These are phyloP conservation scores for Cinara cedri DNA, from an alignment of 2,888 invertebrate species.

Conservation along the genomic window DNA sequence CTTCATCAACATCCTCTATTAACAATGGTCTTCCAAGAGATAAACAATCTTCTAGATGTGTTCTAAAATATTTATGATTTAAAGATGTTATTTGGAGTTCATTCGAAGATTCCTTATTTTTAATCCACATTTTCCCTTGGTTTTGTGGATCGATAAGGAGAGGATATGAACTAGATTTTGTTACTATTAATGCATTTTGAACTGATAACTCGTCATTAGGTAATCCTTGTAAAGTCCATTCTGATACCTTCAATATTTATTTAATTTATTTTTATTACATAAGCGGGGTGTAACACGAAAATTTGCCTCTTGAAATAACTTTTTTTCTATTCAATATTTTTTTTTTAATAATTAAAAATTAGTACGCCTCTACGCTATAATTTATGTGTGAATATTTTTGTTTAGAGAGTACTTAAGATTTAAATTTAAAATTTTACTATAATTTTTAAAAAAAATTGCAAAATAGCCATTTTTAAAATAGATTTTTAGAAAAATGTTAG, in stretches of 20 bases:
- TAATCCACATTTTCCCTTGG: constrained; percentile 98
- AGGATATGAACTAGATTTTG: constrained; percentile 93
- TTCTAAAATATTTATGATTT: constrained; percentile 95
- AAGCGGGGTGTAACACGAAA: too few species aligned
- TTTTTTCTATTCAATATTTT: too few species aligned
- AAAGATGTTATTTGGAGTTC: constrained; percentile 92
- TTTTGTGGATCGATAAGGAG: constrained; percentile 94
- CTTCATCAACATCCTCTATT: constrained; percentile 93
- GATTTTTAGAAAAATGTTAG: too few species aligned
- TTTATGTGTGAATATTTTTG: too few species aligned
- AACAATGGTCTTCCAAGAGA: constrained; percentile 86
- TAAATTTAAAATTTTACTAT: too few species aligned
- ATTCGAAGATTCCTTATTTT: constrained; percentile 87
- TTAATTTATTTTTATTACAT: too few species aligned
- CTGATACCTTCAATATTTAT: constrained; percentile 67
- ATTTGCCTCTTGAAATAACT: too few species aligned
- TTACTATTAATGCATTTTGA: constrained; percentile 95
- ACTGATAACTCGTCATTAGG: constrained; percentile 96
- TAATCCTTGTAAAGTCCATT: constrained; percentile 94
- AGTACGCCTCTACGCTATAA: too few species aligned
- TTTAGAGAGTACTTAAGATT: too few species aligned
- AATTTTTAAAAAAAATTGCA: too few species aligned
- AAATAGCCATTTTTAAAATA: too few species aligned
- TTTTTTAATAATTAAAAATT: too few species aligned
- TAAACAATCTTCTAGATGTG: constrained; percentile 86